Percentiles rank a stretch among this genome's conserved stretches.
These are phyloP conservation scores for Heteractis magnifica DNA, from an alignment of 92 coral and sea anemone genomes.

Conservation along the genomic window DNA sequence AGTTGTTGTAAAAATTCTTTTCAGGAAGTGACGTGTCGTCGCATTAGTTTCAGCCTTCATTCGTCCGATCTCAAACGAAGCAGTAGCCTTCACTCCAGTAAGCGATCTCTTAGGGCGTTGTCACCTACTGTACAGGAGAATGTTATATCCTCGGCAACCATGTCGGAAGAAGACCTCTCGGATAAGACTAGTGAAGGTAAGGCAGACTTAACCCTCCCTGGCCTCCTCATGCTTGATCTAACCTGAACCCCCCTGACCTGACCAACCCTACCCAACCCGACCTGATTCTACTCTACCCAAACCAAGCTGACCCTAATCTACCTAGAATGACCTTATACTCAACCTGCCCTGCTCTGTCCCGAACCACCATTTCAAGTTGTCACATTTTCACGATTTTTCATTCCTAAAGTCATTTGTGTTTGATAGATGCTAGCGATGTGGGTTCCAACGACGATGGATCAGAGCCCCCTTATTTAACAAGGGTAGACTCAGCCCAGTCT, in stretches of 20 bases:
- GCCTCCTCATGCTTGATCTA: too few species aligned
- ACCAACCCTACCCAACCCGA: too few species aligned
- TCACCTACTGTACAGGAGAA: slow-evolving; percentile 57
- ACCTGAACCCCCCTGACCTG: too few species aligned
- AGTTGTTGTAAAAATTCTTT: neutral
- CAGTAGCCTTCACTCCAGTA: slow-evolving; percentile 67
- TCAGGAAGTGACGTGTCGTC: slow-evolving; percentile 84
- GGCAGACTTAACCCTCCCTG: too few species aligned
- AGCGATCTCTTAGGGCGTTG: slow-evolving; percentile 60
- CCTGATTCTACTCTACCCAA: too few species aligned
- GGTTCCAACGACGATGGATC: slow-evolving; percentile 24
- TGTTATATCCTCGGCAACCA: slow-evolving; percentile 55
- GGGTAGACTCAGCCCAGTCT: slow-evolving; percentile 48
- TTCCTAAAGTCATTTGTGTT: neutral
- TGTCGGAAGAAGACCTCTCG: slow-evolving; percentile 86
- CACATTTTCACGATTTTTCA: too few species aligned
- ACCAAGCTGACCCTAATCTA: too few species aligned
- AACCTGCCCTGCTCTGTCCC: too few species aligned
- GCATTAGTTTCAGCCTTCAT: slow-evolving; percentile 80
- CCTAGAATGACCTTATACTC: too few species aligned
- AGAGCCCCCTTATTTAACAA: slow-evolving; percentile 17
- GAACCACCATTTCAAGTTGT: too few species aligned
- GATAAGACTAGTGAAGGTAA: slow-evolving; percentile 59
- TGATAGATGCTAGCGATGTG: slow-evolving; percentile 25
- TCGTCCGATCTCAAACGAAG: slow-evolving; percentile 67